Evolutionary conservation across 1,140 invertebrate genomes (phyloP), one percentile per base, ranked within the genome.

Genomic region (Meteorus sp.): DNA sequence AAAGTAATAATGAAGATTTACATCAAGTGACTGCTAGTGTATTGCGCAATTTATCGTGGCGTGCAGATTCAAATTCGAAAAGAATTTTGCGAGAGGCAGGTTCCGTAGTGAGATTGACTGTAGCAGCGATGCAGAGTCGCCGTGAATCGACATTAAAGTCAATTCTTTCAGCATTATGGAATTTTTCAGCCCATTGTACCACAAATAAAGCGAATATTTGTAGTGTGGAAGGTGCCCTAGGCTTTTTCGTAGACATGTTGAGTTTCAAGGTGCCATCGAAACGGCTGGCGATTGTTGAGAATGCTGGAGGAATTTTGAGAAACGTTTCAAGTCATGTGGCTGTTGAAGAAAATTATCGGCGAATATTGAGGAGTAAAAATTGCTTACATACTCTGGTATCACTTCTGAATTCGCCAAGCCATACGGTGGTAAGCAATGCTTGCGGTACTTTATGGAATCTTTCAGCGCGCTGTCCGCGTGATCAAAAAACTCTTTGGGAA

Each of bases 371-470:
- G 4, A 85, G 91, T 72, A 88, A 93, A 69, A 90, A 92, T 74
- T 96, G 93, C 73, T 79, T 97, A 17, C 89, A 91, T 73, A 89
- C 97, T 58, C 83, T 99, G n/a, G 80, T 99, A 54, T 88, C 93
- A 67, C 95, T 98, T 69, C 77, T 98, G 1, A 89, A 93, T 70
- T 97, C 94, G 3, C 89, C 95, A 9, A 96, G 93, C 76, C 80
- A 98, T 53, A 97, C 94, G 0, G 90, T 98, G 37, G 95, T 98
- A 0, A 94, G 92, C 73, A 99, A 99, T 74, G 94, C 95, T 0
- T 98, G 95, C 73, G 94, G 94, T 11, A 95, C 94, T 0, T 77
- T 99, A 6, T 98, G 95, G 94, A 97, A 98, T 81, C 80, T 98
- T 0, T 97, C 95, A 0, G 94, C 94, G 0, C 85, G 94, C 29